Base-by-base conservation (phyloP, 2,888 invertebrate genomes). In the Pristionchus mayeri region DNA sequence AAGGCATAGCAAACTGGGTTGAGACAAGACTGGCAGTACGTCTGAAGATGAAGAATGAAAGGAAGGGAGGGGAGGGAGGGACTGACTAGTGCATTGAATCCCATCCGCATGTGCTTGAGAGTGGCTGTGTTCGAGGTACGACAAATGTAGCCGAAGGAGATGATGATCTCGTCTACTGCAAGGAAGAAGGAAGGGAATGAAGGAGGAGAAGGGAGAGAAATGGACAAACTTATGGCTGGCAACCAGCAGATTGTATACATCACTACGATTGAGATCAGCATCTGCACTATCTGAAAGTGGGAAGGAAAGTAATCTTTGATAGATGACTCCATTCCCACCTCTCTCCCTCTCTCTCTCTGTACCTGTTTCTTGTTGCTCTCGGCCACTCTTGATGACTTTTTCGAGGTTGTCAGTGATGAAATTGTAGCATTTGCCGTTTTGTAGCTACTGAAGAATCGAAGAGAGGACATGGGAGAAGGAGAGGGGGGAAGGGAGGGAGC, bases 1-100 rank as follows among this genome's bases (percentile, higher is more conserved):
- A 96, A 96, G 40, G 95, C 95, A 92, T 96, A 96, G 50, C 95
- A 94, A 60, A 96, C 94, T 6, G 96, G 96, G 93, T 95, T 95
- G 88, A 95, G 94, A 93, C 95, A 95, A 91, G 95, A 95, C 93
- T 96, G 95, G 91, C 95, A 95, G 93, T 95, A 96, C 0, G 95
- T 90, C 87, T 88, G 84, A 85, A 87, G 34, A 4, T 2, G 50
- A 18, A 52, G 11, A 37, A 3, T 54, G 54, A 54, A 7, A n/a
- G 67, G 21, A 40, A 82, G 2, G 24, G 16, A 67, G 34, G 37
- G 54, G 50, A 71, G 44, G 37, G 27, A 16, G 7, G 27, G 48
- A 87, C 84, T 57, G 21, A 87, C 88, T 48, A 90, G 84, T 2
- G 89, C 89, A 75, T 89, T 88, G 91, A 95, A 95, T 11, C 94